Percentiles rank a stretch among this genome's conserved stretches.
These are phyloP conservation scores for Minunthozetes semirufus DNA, from an alignment of 2,888 invertebrate genomes.

Conservation along the genomic window DNA sequence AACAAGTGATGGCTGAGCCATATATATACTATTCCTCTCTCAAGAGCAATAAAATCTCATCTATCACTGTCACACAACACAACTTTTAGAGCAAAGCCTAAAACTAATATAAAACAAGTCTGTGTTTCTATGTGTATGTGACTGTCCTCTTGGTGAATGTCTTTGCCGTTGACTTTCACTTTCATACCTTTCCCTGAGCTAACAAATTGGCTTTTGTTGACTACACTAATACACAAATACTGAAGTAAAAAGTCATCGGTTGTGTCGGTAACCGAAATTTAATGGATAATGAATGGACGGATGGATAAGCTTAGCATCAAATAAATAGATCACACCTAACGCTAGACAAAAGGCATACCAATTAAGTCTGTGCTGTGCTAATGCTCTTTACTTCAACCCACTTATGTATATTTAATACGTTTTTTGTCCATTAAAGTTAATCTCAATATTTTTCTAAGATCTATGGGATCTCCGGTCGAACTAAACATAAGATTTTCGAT, in stretches of 20 bases:
- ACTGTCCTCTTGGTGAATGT: neutral
- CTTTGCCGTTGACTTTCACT: neutral
- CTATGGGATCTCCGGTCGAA: neutral
- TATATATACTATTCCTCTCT: neutral
- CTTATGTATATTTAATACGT: constrained; percentile 15
- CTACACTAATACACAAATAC: constrained; percentile 18
- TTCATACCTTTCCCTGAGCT: constrained; percentile 10
- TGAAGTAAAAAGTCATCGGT: constrained; percentile 9
- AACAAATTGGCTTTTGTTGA: constrained; percentile 29
- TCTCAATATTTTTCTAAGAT: neutral
- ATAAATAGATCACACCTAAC: constrained; percentile 1
- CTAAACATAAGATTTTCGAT: neutral
- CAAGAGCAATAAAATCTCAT: constrained; percentile 31
- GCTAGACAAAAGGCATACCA: neutral
- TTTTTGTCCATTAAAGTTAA: constrained; percentile 7
- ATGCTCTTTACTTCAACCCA: neutral
- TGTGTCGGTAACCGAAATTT: constrained; percentile 11
- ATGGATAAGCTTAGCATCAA: constrained; percentile 8
- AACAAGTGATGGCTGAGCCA: constrained; percentile 21
- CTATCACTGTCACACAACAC: constrained; percentile 21
- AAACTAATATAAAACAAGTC: constrained; percentile 25
- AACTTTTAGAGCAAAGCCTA: constrained; percentile 19
- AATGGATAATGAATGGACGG: constrained; percentile 15
- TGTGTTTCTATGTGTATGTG: neutral
- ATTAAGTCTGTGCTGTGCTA: neutral